phyloP scores from a whole-genome alignment of 2,113 vertebrate genomes.

The Scatophagus argus region DNA sequence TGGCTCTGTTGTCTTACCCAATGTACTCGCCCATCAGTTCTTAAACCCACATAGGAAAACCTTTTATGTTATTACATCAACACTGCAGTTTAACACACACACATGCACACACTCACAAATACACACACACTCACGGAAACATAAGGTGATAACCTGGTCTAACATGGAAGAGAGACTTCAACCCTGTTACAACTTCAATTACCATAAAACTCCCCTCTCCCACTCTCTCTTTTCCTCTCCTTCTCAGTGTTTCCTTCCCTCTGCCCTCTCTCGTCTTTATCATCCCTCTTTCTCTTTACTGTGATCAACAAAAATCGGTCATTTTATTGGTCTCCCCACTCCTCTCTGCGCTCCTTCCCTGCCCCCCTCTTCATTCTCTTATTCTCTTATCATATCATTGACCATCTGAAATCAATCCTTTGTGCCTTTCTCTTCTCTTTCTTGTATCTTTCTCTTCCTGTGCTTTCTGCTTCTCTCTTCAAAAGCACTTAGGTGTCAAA shows the following conservation, averaged over 20 bases:
- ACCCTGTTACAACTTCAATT: slow-evolving; percentile 59
- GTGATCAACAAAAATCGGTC: slow-evolving; percentile 51
- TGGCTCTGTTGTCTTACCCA: slow-evolving; percentile 50
- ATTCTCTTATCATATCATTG: slow-evolving; percentile 68
- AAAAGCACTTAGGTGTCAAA: slow-evolving; percentile 75
- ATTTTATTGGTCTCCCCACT: slow-evolving; percentile 51
- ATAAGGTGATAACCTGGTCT: slow-evolving; percentile 42
- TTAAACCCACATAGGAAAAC: slow-evolving; percentile 57
- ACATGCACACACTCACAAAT: slow-evolving; percentile 25
- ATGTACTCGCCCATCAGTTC: slow-evolving; percentile 58
- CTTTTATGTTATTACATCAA: slow-evolving; percentile 62
- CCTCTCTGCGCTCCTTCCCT: slow-evolving; percentile 33
- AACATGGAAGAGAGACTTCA: slow-evolving; percentile 27
- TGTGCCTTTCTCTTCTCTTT: slow-evolving; percentile 51
- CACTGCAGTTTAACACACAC: slow-evolving; percentile 44
- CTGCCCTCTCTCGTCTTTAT: slow-evolving; percentile 14
- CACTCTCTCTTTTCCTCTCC: background rate
- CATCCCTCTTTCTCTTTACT: slow-evolving; percentile 33
- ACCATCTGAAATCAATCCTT: slow-evolving; percentile 73
- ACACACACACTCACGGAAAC: slow-evolving; percentile 14
- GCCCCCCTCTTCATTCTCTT: slow-evolving; percentile 37
- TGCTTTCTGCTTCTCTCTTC: slow-evolving; percentile 41
- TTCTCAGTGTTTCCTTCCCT: background rate
- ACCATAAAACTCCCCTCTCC: slow-evolving; percentile 45
- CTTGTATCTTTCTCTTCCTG: slow-evolving; percentile 41